These are phyloP conservation scores for Brachionus sp. DNA, from an alignment of 1,140 invertebrate species.

Conservation along the genomic window DNA sequence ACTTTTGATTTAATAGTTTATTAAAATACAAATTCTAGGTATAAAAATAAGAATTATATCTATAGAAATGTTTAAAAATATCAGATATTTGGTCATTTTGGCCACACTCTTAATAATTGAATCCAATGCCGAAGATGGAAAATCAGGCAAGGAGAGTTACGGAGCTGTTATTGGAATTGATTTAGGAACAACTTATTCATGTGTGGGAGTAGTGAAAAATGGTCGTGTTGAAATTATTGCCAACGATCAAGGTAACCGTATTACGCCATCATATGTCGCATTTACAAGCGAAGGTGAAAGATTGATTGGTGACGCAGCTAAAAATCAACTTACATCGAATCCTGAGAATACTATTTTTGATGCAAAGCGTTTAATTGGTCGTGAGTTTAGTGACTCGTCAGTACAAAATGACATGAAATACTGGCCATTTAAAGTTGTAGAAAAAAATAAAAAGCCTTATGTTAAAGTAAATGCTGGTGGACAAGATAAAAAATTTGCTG, in stretches of 20 bases:
- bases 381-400: slow-evolving; percentile 77
- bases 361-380: slow-evolving; percentile 85
- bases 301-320: slow-evolving; percentile 67
- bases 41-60: not conserved
- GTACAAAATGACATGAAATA: slow-evolving; percentile 67
- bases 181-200: slow-evolving; percentile 78
- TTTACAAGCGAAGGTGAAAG: slow-evolving; percentile 42
- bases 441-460: slow-evolving; percentile 80
- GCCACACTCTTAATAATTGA: not conserved
- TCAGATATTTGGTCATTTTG: not conserved
- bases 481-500: slow-evolving; percentile 81
- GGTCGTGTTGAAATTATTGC: slow-evolving; percentile 47
- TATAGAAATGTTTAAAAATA: not conserved
- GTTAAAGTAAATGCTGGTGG: slow-evolving; percentile 66
- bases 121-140: not conserved
- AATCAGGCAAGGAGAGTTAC: not conserved
- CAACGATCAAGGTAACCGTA: slow-evolving; percentile 47
- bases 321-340: slow-evolving; percentile 90
- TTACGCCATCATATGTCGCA: slow-evolving; percentile 47
- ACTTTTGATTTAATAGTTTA: not conserved
- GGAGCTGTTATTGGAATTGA: slow-evolving; percentile 53
- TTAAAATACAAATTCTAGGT: not conserved
- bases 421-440: slow-evolving; percentile 72
- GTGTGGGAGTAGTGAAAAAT: slow-evolving; percentile 79
- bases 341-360: slow-evolving; percentile 91